phyloP scores from a whole-genome alignment of 2,888 invertebrate genomes.

The Frankliniella fusca region DNA sequence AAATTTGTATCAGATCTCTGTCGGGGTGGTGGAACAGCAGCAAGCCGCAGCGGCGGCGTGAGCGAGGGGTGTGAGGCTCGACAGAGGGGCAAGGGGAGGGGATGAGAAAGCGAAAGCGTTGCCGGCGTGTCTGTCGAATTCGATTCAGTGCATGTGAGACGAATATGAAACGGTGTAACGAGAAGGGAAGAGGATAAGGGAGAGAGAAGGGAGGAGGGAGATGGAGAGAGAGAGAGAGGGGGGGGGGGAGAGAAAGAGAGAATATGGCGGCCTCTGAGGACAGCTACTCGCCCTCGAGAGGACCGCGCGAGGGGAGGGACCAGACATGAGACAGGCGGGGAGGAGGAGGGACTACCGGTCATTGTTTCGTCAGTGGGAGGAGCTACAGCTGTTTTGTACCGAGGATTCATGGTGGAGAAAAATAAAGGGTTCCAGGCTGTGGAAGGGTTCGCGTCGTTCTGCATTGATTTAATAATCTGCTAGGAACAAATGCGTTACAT shows the following conservation, averaged over 20 bases:
- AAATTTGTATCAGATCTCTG: too few species aligned
- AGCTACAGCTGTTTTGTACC: neutral
- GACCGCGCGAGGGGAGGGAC: too few species aligned
- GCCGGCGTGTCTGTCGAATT: too few species aligned
- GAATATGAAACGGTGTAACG: neutral
- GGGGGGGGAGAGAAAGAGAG: too few species aligned
- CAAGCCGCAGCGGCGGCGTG: neutral
- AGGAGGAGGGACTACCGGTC: neutral
- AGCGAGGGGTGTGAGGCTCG: neutral
- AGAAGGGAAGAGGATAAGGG: neutral
- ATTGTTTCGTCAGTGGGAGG: neutral
- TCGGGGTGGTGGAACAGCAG: too few species aligned
- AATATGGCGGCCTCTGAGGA: too few species aligned
- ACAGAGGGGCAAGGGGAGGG: neutral
- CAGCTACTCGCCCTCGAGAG: too few species aligned
- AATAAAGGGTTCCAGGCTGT: neutral
- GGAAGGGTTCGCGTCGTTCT: neutral
- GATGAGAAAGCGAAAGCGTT: neutral
- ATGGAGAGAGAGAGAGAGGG: neutral
- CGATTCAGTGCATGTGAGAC: neutral
- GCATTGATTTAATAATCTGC: slow-evolving; percentile 11
- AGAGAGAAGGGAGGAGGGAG: neutral
- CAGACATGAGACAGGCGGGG: too few species aligned
- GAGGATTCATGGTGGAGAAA: neutral
- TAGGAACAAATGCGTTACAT: slow-evolving; percentile 9